These are phyloP conservation scores for Caranx melampygus DNA, from an alignment of 2,113 vertebrate genomes.

Conservation along the genomic window DNA sequence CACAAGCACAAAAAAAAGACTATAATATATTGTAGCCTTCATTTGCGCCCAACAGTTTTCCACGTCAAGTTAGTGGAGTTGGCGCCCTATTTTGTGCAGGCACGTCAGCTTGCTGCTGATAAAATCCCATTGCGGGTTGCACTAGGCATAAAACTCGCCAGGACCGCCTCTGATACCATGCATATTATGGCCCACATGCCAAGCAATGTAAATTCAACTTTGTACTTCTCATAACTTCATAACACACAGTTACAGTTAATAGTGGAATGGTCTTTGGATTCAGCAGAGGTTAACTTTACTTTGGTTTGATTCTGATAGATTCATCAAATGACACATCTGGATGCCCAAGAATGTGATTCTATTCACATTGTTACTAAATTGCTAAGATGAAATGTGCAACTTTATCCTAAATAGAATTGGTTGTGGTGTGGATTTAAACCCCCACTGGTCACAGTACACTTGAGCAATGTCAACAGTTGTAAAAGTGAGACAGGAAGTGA, in stretches of 20 bases:
- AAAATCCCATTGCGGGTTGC: no score
- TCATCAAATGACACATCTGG: background rate
- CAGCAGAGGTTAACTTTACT: background rate
- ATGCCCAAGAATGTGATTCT: background rate
- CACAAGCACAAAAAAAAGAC: no score
- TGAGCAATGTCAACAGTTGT: background rate
- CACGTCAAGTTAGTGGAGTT: no score
- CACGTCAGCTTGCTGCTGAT: no score
- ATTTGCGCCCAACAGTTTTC: no score
- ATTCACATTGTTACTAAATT: background rate
- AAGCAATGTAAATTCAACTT: background rate
- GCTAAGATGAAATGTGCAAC: background rate
- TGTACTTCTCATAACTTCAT: background rate
- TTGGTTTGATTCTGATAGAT: background rate
- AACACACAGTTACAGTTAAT: no score
- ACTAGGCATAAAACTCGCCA: no score
- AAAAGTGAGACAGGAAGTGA: background rate
- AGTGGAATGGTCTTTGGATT: background rate
- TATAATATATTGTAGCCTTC: no score
- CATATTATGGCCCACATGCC: background rate
- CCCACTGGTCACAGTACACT: background rate
- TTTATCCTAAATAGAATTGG: background rate
- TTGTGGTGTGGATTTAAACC: background rate
- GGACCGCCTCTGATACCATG: background rate
- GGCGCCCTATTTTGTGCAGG: no score